Evolutionary conservation across 2,113 vertebrate genomes (phyloP), one percentile per base, ranked within the genome.

Genomic region (Campylomormyrus tamandua): DNA sequence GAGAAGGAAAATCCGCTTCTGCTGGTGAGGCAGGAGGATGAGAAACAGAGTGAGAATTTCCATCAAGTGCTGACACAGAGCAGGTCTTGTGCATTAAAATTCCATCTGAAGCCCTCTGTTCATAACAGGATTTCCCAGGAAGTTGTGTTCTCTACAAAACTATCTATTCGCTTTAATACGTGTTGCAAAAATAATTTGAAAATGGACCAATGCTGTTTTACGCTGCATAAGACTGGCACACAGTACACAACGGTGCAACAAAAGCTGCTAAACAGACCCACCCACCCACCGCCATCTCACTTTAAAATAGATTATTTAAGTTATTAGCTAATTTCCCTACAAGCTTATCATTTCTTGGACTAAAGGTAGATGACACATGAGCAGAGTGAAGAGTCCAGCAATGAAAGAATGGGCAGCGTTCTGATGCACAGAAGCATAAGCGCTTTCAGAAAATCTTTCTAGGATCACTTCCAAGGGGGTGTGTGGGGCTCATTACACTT

Each of bases 1-100:
- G 53, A 90, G 90, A 88, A 83, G 88, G 89, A 86, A 91, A 90
- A 92, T 80, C 77, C 74, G 35, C 42, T 90, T 83, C 90, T 92
- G 92, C 88, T 84, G 87, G 27, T 17, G 35, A 89, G 87, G 84
- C 77, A 66, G 46, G 77, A 88, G 46, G 42, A 6, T 46, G 83
- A 53, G 87, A 88, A 89, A 89, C 39, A 39, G 83, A 88, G 74
- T 83, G 87, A 88, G 87, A 27, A 89, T 74, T 48, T 89, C 24
- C 42, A 66, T 48, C 17, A n/a, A 48, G 21, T 24, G 27, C 87
- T 27, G 24, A 31, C 49, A 87, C 84, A 35, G 84, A 87, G 27
- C 31, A 31, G 85, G 45, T 56, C 49, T 87, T 35, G 13, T 52
- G 49, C 50, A 87, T 87, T 87, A 35, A 87, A 53, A 39, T 53